These are phyloP conservation scores for Melitaea cinxia DNA, from an alignment of 1,140 invertebrate genomes.

Conservation along the genomic window DNA sequence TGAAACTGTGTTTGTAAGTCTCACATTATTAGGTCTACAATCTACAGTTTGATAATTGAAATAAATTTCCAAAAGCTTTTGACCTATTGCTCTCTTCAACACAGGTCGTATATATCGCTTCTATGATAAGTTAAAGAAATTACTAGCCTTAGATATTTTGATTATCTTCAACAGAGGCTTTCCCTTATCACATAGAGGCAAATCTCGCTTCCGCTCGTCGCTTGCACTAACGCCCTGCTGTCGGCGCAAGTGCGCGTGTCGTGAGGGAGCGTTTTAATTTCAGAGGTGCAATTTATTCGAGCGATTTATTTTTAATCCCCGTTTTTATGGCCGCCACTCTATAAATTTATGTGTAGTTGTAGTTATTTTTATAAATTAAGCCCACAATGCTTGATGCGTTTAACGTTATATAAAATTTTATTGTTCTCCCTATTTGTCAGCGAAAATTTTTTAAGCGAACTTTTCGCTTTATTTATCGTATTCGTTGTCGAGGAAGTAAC, in stretches of 20 bases:
- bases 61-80: too few species aligned
- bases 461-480: not conserved
- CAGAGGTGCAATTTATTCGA: conserved; percentile 81
- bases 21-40: too few species aligned
- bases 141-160: too few species aligned
- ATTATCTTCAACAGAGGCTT: not conserved
- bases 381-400: conserved; percentile 47
- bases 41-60: too few species aligned
- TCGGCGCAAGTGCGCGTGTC: conserved; percentile 67
- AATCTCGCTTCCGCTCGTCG: conserved; percentile 42
- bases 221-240: conserved; percentile 31
- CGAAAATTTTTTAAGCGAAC: conserved; percentile 10
- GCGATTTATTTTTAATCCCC: conserved; percentile 82
- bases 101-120: too few species aligned
- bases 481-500: not conserved
- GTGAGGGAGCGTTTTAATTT: conserved; percentile 79
- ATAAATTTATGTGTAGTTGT: conserved; percentile 78
- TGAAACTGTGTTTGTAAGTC: too few species aligned
- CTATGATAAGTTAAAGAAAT: too few species aligned
- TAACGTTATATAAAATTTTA: conserved; percentile 38
- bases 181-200: not conserved
- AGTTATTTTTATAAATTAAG: conserved; percentile 66
- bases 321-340: conserved; percentile 77
- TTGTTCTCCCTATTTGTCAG: conserved; percentile 17
- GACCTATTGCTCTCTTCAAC: too few species aligned